Percentiles rank a stretch among this genome's conserved stretches.
phyloP scores from a whole-genome alignment of 2,888 invertebrate species.

The Ochropleura plecta region DNA sequence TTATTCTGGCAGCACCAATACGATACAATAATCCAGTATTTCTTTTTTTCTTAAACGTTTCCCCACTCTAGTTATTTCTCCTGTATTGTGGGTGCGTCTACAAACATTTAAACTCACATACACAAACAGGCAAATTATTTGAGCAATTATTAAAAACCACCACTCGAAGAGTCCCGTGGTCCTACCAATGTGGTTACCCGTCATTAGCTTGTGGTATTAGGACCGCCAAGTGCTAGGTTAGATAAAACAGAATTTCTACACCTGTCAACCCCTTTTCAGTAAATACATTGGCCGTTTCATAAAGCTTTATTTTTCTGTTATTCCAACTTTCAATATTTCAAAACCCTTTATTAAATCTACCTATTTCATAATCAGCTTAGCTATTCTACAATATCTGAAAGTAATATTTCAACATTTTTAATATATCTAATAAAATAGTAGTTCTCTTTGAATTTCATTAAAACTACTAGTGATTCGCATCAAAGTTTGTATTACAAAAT shows the following conservation, averaged over 20 bases:
- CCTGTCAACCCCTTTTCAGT: slow-evolving; percentile 21
- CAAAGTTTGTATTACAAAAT: slow-evolving; percentile 47
- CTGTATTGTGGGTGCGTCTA: too few relatives aligned
- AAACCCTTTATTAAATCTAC: slow-evolving; percentile 3
- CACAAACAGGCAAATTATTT: not conserved
- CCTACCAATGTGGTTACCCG: not conserved
- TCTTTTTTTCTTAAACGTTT: too few relatives aligned
- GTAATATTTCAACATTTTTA: slow-evolving; percentile 35
- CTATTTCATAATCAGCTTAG: slow-evolving; percentile 19
- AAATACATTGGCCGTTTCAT: not conserved
- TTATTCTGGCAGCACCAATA: too few relatives aligned
- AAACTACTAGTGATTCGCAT: slow-evolving; percentile 34
- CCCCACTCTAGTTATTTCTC: too few relatives aligned
- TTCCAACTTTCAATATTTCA: slow-evolving; percentile 11
- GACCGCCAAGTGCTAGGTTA: slow-evolving; percentile 22
- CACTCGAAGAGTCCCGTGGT: not conserved
- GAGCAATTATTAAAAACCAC: not conserved
- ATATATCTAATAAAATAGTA: slow-evolving; percentile 24
- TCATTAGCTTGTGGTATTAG: slow-evolving; percentile 7
- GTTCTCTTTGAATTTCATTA: slow-evolving; percentile 55
- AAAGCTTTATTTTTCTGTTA: slow-evolving; percentile 7
- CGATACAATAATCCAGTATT: too few relatives aligned
- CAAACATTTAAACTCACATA: too few relatives aligned
- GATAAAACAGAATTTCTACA: slow-evolving; percentile 15
- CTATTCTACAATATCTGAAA: slow-evolving; percentile 8